Base-by-base conservation (phyloP, 2,888 invertebrate genomes). In the Punctoribates punctum region DNA sequence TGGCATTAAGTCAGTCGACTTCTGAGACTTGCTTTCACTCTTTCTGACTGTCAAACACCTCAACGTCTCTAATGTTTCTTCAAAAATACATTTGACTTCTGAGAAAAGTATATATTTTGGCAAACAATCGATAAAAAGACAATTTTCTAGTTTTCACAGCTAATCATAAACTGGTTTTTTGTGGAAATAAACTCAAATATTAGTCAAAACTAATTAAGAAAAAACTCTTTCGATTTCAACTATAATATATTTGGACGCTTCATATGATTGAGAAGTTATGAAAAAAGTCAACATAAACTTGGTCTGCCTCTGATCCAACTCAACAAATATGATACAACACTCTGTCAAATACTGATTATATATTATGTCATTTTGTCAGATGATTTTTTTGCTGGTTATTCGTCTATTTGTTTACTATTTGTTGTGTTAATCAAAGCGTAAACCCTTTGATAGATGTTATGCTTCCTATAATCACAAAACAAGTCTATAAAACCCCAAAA, bases 391-490 rank as follows among this genome's bases (percentile, higher is more conserved):
- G 23, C 23, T 25, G 13, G 25, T 20, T 57, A 23, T 25, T 25
- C 25, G 25, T 57, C 13, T 57, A 3, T 57, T 57, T 57, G 13
- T 57, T 25, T 25, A 57, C 11, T 57, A 57, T 23, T 65, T 65
- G 65, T 65, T 38, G 34, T 65, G 65, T n/a, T 65, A 13, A 65
- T 34, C 34, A 38, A 65, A 34, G 65, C 65, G 65, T 34, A 65
- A n/a, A 20, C 20, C 65, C 17, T 34, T 34, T 38, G 29, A 65
- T 13, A 15, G 65, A 29, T 65, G 34, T 65, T 65, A 65, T 34
- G 65, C 65, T 65, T 65, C 65, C 65, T 65, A 29, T 65, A 4
- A 3, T 54, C 20, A 5, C 54, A 54, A 54, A 54, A 20, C 8
- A 54, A 54, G 5, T n/a, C 54, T n/a, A 20, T 13, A 42, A 42